phyloP scores from a whole-genome alignment of 2,888 invertebrate species.

The Aproaerema taeniolella region DNA sequence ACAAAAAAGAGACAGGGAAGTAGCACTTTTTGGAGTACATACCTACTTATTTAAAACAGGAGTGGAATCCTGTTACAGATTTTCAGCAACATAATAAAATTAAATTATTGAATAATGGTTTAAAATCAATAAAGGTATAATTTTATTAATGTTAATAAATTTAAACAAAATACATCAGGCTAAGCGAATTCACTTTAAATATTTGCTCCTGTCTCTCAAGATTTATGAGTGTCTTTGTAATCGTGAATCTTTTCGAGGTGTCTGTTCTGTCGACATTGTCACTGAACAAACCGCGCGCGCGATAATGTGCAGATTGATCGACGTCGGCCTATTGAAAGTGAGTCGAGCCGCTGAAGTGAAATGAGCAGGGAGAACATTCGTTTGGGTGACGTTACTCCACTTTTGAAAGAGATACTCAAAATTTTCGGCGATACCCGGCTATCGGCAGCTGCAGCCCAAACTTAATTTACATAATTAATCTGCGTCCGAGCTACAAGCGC shows the following conservation, averaged over 20 bases:
- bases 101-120: too few relatives aligned
- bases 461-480: slow-evolving; percentile 62
- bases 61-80: too few relatives aligned
- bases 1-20: too few relatives aligned
- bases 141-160: background rate
- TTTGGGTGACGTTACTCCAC: too few relatives aligned
- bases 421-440: slow-evolving; percentile 39
- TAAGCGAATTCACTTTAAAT: background rate
- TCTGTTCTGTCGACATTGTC: slow-evolving; percentile 12
- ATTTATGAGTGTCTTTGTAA: background rate
- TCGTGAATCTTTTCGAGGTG: slow-evolving; percentile 16
- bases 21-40: too few relatives aligned
- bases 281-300: slow-evolving; percentile 38
- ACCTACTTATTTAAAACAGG: too few relatives aligned
- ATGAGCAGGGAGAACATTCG: slow-evolving; percentile 22
- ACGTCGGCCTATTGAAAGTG: slow-evolving; percentile 31
- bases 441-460: slow-evolving; percentile 48
- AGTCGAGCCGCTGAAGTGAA: background rate
- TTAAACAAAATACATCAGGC: background rate
- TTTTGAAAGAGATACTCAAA: too few relatives aligned
- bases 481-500: slow-evolving; percentile 36
- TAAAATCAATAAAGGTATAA: background rate
- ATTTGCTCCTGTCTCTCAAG: background rate
- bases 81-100: too few relatives aligned
- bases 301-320: slow-evolving; percentile 39